phyloP scores from a whole-genome alignment of 2,797 vertebrate species.

The Sitta carolinensis region DNA sequence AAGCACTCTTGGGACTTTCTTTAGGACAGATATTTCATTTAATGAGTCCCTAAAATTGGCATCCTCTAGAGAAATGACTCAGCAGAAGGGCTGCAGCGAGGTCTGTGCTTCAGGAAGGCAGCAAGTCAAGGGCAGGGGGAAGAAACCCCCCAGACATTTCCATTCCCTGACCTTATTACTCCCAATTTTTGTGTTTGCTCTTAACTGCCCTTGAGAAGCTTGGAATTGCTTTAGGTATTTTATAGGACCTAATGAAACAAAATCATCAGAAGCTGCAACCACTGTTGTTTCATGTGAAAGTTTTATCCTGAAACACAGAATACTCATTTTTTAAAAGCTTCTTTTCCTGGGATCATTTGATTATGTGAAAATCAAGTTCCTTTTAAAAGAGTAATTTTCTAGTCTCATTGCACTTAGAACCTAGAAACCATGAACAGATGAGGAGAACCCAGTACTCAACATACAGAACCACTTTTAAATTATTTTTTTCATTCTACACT shows the following conservation, averaged over 20 bases:
- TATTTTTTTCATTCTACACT: background rate
- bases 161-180: background rate
- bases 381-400: background rate
- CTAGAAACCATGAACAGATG: background rate
- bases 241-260: background rate
- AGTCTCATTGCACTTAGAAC: background rate
- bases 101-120: background rate
- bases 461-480: fast-evolving
- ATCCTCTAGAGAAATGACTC: background rate
- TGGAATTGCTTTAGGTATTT: background rate
- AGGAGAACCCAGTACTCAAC: background rate
- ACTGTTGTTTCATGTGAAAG: background rate
- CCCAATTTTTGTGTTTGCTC: background rate
- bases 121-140: background rate
- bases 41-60: background rate
- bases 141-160: background rate
- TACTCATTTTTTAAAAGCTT: background rate
- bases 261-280: background rate
- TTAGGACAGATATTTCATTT: background rate
- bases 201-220: background rate
- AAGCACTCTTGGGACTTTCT: background rate
- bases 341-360: background rate
- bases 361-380: background rate
- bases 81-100: background rate
- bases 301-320: background rate